Evolutionary conservation across 2,888 invertebrate genomes (phyloP).

Genomic region (Dorcus hopei): DNA sequence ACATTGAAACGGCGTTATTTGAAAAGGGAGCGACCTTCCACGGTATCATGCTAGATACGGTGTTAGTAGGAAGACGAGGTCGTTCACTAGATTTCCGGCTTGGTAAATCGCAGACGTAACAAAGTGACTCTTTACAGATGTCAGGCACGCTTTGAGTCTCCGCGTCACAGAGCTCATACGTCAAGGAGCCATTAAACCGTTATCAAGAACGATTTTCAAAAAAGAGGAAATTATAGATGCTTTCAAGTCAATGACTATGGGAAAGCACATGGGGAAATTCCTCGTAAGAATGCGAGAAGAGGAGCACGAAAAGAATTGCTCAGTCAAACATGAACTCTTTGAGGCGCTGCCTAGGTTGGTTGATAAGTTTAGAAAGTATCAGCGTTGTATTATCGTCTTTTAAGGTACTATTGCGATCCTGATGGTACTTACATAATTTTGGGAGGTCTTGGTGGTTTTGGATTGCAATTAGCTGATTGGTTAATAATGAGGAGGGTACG

Average conservation of each 20-base stretch:
- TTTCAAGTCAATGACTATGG: conserved; percentile 62
- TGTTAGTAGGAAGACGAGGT: not conserved
- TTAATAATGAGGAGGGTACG: conserved; percentile 76
- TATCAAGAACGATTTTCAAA: conserved; percentile 62
- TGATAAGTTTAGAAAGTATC: not conserved
- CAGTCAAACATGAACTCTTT: conserved; percentile 1
- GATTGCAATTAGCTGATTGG: conserved; percentile 86
- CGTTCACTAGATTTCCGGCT: conserved; percentile 46
- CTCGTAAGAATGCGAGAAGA: conserved; percentile 45
- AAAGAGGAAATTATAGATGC: conserved; percentile 68
- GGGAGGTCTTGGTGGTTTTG: conserved; percentile 89
- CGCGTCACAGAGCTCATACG: conserved; percentile 18
- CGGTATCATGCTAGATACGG: conserved; percentile 70
- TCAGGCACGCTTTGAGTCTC: not conserved
- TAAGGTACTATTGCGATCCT: conserved; percentile 21
- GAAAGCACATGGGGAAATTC: conserved; percentile 80
- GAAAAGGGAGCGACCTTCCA: conserved; percentile 58
- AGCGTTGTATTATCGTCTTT: conserved; percentile 4
- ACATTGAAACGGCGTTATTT: conserved; percentile 57
- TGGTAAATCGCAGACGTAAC: not conserved
- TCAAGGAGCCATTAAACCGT: conserved; percentile 65
- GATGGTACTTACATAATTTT: conserved; percentile 51
- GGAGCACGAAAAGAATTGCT: not conserved
- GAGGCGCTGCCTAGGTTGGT: conserved; percentile 10
- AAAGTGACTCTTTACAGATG: not conserved